These are phyloP conservation scores for Euwallacea fornicatus DNA, from an alignment of 1,140 invertebrate genomes.

Conservation along the genomic window DNA sequence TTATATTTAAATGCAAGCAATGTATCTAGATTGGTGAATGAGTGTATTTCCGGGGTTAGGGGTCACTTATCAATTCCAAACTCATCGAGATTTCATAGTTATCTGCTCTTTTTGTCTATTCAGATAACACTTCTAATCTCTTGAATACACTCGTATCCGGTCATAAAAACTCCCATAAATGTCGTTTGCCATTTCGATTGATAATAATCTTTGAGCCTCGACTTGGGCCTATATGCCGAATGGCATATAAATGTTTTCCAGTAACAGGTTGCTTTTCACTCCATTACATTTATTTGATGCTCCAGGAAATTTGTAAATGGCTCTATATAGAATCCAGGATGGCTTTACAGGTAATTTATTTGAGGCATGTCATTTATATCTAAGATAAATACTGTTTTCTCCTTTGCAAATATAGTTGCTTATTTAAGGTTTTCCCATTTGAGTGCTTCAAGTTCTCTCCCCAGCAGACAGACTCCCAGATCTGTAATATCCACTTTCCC, in stretches of 20 bases:
- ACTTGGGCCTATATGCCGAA: not conserved
- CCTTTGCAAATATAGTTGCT: too few species aligned
- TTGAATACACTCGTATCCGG: not conserved
- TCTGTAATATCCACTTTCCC: too few species aligned
- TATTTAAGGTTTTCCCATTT: too few species aligned
- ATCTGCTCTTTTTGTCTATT: not conserved
- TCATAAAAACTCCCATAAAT: not conserved
- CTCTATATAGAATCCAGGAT: not conserved
- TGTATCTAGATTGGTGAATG: too few species aligned
- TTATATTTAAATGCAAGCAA: too few species aligned
- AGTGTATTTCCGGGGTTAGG: too few species aligned
- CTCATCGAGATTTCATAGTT: too few species aligned
- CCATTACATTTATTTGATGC: constrained; percentile 1
- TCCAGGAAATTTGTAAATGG: constrained; percentile 5
- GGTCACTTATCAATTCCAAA: too few species aligned
- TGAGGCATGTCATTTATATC: not conserved
- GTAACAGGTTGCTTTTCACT: constrained; percentile 5
- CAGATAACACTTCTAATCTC: not conserved
- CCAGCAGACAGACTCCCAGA: too few species aligned
- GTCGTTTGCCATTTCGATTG: not conserved
- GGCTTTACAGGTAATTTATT: constrained; percentile 1
- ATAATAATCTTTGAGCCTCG: not conserved
- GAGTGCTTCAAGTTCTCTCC: too few species aligned
- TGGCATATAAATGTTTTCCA: not conserved
- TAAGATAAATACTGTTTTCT: not conserved